A percentile compares a stretch with the other conserved stretches of the same genome.
phyloP scores from a whole-genome alignment of 2,113 vertebrate genomes.

The Tachuris rubrigastra region DNA sequence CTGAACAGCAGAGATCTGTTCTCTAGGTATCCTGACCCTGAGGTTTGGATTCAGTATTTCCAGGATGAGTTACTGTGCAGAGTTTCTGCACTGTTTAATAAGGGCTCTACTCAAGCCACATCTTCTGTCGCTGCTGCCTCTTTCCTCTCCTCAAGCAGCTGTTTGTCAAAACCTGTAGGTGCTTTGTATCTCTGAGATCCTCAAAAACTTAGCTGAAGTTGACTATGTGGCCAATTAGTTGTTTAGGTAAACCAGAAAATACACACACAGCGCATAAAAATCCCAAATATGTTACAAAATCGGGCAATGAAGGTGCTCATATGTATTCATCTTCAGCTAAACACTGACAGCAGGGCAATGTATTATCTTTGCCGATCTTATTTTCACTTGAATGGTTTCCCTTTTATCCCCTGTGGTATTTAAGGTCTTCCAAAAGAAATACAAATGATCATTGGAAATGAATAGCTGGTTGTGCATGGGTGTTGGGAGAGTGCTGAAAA shows the following conservation, averaged over 20 bases:
- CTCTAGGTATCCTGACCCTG: neutral
- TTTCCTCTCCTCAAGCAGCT: neutral
- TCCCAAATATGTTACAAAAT: neutral
- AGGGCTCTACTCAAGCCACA: neutral
- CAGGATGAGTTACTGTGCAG: neutral
- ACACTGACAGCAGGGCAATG: conserved; percentile 3
- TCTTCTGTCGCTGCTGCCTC: neutral
- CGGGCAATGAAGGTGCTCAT: neutral
- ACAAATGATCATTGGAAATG: conserved; percentile 65
- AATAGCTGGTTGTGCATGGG: conserved; percentile 54
- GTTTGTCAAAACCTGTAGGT: neutral
- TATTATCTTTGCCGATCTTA: conserved; percentile 24
- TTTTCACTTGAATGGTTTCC: conserved; percentile 58
- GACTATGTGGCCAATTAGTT: neutral
- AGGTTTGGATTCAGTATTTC: neutral
- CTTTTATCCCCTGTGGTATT: conserved; percentile 28
- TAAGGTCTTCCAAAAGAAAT: conserved; percentile 64
- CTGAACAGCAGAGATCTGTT: neutral
- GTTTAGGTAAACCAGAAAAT: neutral
- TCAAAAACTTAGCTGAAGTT: neutral
- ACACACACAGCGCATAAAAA: neutral
- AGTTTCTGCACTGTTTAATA: neutral
- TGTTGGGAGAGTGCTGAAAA: conserved; percentile 61
- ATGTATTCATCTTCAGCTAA: conserved; percentile 28
- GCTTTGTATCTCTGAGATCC: neutral